Base-by-base conservation (phyloP, 2,888 invertebrate genomes). In the Odontocolon sp. region DNA sequence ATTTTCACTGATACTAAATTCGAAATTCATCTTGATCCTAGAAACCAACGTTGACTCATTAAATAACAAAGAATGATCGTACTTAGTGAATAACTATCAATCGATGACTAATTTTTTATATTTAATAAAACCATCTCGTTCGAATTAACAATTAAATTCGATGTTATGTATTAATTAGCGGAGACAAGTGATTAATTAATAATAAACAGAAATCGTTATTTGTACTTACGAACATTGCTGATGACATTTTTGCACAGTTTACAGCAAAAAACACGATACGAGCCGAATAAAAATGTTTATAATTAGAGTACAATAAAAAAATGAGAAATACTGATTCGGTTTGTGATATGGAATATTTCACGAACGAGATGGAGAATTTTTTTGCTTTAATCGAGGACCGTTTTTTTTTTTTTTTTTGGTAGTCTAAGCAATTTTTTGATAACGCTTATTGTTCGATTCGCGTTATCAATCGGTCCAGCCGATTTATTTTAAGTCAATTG, bases 201-300 rank as follows among this genome's bases (percentile, higher is more conserved):
- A 36, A 8, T 50, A 1, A 0, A 23, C 26, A 6, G 14, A 2
- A 11, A 50, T 23, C 8, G 36, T 8, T 3, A 50, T n/a, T n/a
- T 28, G 40, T 84, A 87, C 88, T 88, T 79, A 88, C 88, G 80
- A 84, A 82, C 84, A 88, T 86, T 45, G 81, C 83, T 18, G 87
- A 85, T 73, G 88, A 88, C 88, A 88, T 88, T 26, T 59, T 80
- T 71, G 63, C 54, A 61, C 52, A 73, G 50, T 47, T 57, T 79
- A 31, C 33, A 42, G 18, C 8, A 59, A 50, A 21, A 45, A 9
- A 42, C 26, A 57, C 52, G 47, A 57, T 63, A 66, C 78, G 68
- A 75, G 52, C 42, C 40, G 59, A 14, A 9, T 52, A 26, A 45
- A 50, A n/a, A n/a, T 45, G 21, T 42, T 11, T 26, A n/a, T 42